phyloP scores from a whole-genome alignment of 2,113 vertebrate species.

The Sturnus vulgaris region DNA sequence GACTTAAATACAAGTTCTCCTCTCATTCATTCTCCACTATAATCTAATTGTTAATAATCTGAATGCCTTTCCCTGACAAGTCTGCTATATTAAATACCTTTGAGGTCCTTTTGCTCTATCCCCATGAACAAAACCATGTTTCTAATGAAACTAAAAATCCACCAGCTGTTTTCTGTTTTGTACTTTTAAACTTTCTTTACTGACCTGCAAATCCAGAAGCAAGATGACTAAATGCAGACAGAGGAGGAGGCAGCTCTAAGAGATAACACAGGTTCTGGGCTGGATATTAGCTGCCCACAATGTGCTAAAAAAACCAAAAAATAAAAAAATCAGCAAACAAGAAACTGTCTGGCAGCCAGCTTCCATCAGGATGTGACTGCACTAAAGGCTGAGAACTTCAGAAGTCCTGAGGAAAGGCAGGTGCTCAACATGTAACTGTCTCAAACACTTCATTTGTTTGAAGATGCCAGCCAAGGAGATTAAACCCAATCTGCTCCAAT shows the following conservation, averaged over 20 bases:
- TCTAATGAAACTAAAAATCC: not conserved
- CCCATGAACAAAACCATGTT: not conserved
- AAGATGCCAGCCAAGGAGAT: constrained; percentile 20
- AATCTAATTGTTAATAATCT: not conserved
- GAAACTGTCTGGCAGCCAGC: not conserved
- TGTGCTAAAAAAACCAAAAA: not conserved
- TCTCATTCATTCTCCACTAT: not conserved
- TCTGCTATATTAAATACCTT: not conserved
- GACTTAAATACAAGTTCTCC: not conserved
- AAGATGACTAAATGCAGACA: not conserved
- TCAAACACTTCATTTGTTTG: constrained; percentile 10
- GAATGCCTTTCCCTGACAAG: not conserved
- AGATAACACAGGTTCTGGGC: not conserved
- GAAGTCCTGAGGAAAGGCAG: constrained; percentile 4
- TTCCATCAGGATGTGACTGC: not conserved
- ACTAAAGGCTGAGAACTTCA: not conserved
- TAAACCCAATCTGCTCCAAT: not conserved
- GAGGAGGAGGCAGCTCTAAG: not conserved
- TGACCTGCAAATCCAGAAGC: constrained; percentile 1
- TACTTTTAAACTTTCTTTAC: not conserved
- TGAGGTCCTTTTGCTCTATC: not conserved
- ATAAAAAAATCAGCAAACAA: not conserved
- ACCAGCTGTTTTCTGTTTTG: not conserved
- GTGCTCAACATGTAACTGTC: not conserved
- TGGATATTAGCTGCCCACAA: not conserved